Percentiles rank a stretch among this genome's conserved stretches.
phyloP scores from a whole-genome alignment of 2,797 vertebrate species.

The Hyperoplus immaculatus region DNA sequence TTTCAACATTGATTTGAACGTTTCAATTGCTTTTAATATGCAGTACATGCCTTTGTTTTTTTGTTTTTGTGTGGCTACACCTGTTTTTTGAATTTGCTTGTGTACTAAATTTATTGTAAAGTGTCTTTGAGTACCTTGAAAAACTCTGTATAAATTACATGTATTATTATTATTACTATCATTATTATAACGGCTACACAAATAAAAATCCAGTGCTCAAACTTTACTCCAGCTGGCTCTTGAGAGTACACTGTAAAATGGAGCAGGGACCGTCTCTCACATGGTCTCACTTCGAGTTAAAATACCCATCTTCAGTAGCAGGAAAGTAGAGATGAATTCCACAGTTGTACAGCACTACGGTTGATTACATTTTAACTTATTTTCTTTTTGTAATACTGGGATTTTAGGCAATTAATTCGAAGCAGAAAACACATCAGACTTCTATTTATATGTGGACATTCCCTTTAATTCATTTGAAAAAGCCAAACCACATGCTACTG shows the following conservation, averaged over 20 bases:
- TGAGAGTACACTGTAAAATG: not conserved
- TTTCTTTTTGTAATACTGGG: conserved; percentile 23
- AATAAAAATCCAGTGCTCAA: not conserved
- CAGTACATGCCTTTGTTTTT: too few relatives aligned
- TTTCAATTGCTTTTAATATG: too few relatives aligned
- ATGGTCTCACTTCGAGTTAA: conserved; percentile 45
- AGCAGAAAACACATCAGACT: conserved; percentile 52
- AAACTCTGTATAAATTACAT: too few relatives aligned
- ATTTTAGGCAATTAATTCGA: conserved; percentile 29
- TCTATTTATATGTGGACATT: conserved; percentile 33
- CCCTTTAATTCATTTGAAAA: conserved; percentile 50
- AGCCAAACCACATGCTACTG: conserved; percentile 52
- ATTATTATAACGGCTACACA: not conserved
- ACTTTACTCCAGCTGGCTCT: conserved; percentile 42
- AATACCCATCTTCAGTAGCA: conserved; percentile 40
- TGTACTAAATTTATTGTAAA: too few relatives aligned
- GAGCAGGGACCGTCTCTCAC: conserved; percentile 20
- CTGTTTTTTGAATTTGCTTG: too few relatives aligned
- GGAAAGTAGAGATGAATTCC: conserved; percentile 37
- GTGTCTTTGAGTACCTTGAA: too few relatives aligned
- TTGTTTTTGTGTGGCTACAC: too few relatives aligned
- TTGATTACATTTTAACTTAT: not conserved
- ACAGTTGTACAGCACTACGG: conserved; percentile 7
- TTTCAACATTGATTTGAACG: not conserved
- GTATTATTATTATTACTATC: too few relatives aligned